Base-by-base conservation (phyloP, 2,888 invertebrate species). In the Malacosoma neustria region DNA sequence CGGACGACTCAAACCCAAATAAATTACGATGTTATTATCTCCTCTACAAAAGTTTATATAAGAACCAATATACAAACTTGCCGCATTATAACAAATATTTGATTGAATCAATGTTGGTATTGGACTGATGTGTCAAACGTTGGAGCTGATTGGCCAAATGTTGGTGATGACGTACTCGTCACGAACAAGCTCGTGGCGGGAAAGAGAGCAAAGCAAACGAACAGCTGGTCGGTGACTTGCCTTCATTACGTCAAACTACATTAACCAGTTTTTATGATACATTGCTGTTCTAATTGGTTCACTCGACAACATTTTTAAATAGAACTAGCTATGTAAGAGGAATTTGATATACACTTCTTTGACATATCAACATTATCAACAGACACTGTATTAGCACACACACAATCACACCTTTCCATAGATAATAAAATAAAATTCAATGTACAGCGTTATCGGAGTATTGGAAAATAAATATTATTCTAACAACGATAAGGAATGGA, bases 181-280 rank as follows among this genome's bases (percentile, higher is more conserved):
- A n/a, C n/a, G 55, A 47, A 57, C 52, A 55, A 55, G 56, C 61
- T 56, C 56, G 60, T 61, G 72, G 66, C 67, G 67, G 69, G 65
- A 66, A 73, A 22, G 22, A 7, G 7, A 72, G 70, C 66, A 70
- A 70, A 72, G 72, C 72, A 69, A 51, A 50, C 53, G 58, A 69
- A 69, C 76, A 77, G 74, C 72, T 76, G 76, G 69, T 64, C 54
- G 55, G 38, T 45, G 45, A 48, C 48, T 36, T 43, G 40, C 39
- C 39, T n/a, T 31, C 48, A 49, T 51, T 47, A 53, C 48, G 44
- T 43, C 46, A 40, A 42, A 13, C 22, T 33, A 35, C 14, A 13
- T n/a, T 11, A 13, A 15, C 15, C 13, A 22, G 12, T 11, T 7
- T 2, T 15, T 3, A 9, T 22, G 22, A 22, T 58, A 43, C 67